Base-by-base conservation (phyloP, 2,888 invertebrate genomes). In the Ctena decussata region DNA sequence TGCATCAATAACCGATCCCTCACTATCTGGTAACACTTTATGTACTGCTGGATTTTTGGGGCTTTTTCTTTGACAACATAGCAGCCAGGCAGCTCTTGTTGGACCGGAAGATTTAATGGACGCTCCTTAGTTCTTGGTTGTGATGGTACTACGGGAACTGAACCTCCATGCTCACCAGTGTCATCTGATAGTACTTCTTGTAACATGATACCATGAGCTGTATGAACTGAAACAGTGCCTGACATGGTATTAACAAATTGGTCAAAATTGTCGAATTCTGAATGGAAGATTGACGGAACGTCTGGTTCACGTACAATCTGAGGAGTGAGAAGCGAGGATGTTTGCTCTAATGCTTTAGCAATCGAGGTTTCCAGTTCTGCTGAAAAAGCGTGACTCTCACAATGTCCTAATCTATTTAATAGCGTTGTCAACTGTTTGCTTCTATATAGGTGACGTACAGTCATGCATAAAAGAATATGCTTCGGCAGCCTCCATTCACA, bases 231-330 rank as follows among this genome's bases (percentile, higher is more conserved):
- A 0, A 74, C 90, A 30, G 37, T 74, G 0, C 89, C 87, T n/a
- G 77, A 35, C 53, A 89, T 30, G 35, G 80, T 79, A 77, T 90
- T 91, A 18, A 91, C 41, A 2, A 89, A 60, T 79, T 87, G 80
- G 73, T 92, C 89, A 72, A 89, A 90, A 41, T 89, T 91, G 80
- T 90, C 90, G 81, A 91, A 92, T 37, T 91, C 89, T n/a, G 88
- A 86, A 82, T 92, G 91, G 53, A 91, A 92, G 1, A 90, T 39
- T 18, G 88, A 84, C 21, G 77, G 71, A 2, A 41, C 79, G 39
- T 60, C 30, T 39, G 87, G 88, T 35, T 81, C 39, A 41, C 87
- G 37, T 12, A 92, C 60, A 44, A 89, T 90, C 41, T 89, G 84
- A 0, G 83, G 57, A 18, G 91, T 41, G n/a, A 91, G 81, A n/a